Conservation (phyloP, 2,888 invertebrate species). For the Drosophila differens region DNA sequence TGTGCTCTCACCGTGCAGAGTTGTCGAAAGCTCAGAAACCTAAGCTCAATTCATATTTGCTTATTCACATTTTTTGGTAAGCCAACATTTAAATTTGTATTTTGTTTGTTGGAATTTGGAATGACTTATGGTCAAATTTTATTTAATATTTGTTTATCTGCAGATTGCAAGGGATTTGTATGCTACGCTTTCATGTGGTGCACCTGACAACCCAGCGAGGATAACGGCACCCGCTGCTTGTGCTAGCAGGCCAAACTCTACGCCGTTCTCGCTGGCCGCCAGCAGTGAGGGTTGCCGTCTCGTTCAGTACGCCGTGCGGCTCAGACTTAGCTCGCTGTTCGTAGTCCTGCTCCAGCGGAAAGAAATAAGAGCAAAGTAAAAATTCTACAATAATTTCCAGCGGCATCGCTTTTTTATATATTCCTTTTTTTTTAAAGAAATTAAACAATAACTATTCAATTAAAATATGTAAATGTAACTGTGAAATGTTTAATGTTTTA, state of each 20-base stretch:
- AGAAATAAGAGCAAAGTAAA: slow-evolving; percentile 17
- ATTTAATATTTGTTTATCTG: not conserved
- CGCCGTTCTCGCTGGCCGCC: slow-evolving; percentile 33
- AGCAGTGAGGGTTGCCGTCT: slow-evolving; percentile 81
- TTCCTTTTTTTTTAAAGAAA: not conserved
- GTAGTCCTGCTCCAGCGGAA: slow-evolving; percentile 36
- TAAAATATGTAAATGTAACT: slow-evolving; percentile 28
- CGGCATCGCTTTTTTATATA: slow-evolving; percentile 15
- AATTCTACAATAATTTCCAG: slow-evolving; percentile 33
- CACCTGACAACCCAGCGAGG: slow-evolving; percentile 52
- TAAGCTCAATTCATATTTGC: not conserved
- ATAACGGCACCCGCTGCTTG: slow-evolving; percentile 29
- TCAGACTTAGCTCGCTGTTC: slow-evolving; percentile 37
- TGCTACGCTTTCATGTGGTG: not conserved
- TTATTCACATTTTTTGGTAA: not conserved
- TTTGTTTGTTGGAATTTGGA: not conserved
- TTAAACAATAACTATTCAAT: slow-evolving; percentile 32
- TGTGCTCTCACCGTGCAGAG: slow-evolving; percentile 46
- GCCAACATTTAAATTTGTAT: not conserved
- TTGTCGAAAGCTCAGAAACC: slow-evolving; percentile 27
- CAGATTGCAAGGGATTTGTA: not conserved
- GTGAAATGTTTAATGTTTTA: slow-evolving; percentile 35
- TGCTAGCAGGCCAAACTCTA: slow-evolving; percentile 37
- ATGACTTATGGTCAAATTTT: rapidly evolving
- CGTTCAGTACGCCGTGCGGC: slow-evolving; percentile 69